phyloP scores from a whole-genome alignment of 2,888 invertebrate genomes.

The Craniophora ligustri region DNA sequence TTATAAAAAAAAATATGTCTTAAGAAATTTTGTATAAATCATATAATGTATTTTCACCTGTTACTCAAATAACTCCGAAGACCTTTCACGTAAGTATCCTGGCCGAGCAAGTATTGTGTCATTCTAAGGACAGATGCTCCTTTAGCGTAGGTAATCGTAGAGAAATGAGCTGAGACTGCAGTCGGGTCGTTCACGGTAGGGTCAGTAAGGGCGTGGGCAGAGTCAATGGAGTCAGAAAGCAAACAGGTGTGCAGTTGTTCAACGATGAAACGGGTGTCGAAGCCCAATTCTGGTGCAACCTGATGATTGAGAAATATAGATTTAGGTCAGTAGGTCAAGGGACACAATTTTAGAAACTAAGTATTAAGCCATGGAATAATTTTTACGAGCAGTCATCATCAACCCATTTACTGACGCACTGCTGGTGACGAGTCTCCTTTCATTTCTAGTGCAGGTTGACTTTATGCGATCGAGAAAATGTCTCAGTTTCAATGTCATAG shows the following conservation, averaged over 20 bases:
- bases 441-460: no score
- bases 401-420: no score
- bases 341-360: not conserved
- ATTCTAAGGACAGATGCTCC: slow-evolving; percentile 90
- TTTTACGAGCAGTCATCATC: no score
- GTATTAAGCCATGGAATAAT: not conserved
- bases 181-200: slow-evolving; percentile 85
- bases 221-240: slow-evolving; percentile 86
- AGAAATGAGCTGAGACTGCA: slow-evolving; percentile 90
- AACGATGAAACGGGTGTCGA: slow-evolving; percentile 88
- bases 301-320: slow-evolving; percentile 49
- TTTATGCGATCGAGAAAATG: no score
- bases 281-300: slow-evolving; percentile 77
- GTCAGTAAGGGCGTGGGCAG: slow-evolving; percentile 89
- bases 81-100: slow-evolving; percentile 83
- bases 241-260: slow-evolving; percentile 91
- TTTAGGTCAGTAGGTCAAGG: no score
- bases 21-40: not conserved
- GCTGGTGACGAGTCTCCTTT: no score
- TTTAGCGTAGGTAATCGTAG: slow-evolving; percentile 91
- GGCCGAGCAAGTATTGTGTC: slow-evolving; percentile 90
- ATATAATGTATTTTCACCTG: slow-evolving; percentile 71
- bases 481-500: no score
- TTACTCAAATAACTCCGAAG: slow-evolving; percentile 85
- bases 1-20: not conserved